These are phyloP conservation scores for Agrilus cyanescens DNA, from an alignment of 2,888 invertebrate species.

Conservation along the genomic window DNA sequence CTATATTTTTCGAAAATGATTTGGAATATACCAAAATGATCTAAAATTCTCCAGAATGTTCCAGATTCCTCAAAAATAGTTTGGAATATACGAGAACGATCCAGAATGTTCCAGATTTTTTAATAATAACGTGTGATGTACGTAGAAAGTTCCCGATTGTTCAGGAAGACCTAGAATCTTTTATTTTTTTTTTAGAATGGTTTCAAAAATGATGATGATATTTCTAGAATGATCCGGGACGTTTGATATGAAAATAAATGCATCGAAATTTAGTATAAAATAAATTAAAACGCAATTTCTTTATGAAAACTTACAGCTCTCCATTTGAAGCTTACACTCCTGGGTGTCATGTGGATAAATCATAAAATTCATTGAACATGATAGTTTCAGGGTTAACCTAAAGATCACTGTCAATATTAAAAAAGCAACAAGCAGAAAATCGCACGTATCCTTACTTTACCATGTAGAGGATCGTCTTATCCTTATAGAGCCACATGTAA, in stretches of 20 bases:
- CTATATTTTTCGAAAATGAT: no score
- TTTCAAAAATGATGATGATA: no score
- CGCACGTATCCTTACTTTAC: constrained; percentile 51
- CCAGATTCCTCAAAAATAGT: no score
- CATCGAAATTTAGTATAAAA: neutral
- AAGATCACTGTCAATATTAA: constrained; percentile 16
- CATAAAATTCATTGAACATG: constrained; percentile 90
- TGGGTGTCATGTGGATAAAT: constrained; percentile 92
- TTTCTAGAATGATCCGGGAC: neutral
- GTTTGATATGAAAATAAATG: constrained; percentile 1
- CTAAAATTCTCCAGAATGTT: no score
- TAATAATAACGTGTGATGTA: no score
- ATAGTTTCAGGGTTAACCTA: constrained; percentile 69
- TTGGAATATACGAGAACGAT: no score
- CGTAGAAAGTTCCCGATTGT: no score
- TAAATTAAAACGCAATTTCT: neutral
- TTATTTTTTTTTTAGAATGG: no score
- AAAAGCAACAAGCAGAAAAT: neutral
- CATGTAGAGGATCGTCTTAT: constrained; percentile 76
- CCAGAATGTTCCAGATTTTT: no score
- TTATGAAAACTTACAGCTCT: constrained; percentile 64
- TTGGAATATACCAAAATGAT: no score
- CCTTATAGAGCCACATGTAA: constrained; percentile 83
- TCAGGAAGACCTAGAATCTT: no score
- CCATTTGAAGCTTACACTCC: constrained; percentile 89